Percentiles rank a stretch among this genome's conserved stretches.
These are phyloP conservation scores for Drymodes brunneopygia DNA, from an alignment of 2,113 vertebrate genomes.

Conservation along the genomic window DNA sequence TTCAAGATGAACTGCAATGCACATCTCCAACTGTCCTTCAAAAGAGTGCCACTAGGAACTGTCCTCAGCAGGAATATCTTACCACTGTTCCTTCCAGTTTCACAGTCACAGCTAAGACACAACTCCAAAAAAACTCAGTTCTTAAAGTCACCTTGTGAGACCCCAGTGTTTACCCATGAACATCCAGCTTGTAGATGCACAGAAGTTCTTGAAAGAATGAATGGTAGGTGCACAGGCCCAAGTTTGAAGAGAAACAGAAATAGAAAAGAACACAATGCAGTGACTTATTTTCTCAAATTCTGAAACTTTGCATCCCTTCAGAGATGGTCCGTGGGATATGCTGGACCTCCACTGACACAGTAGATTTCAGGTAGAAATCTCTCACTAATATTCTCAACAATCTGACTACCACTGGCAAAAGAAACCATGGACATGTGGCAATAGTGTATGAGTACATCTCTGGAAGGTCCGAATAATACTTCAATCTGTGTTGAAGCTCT, in stretches of 20 bases:
- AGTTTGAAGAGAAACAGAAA: background rate
- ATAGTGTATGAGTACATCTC: background rate
- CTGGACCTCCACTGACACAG: background rate
- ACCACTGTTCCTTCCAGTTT: background rate
- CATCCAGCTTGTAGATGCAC: accelerated
- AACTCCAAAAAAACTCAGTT: background rate
- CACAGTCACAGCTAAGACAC: background rate
- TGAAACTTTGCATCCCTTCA: background rate
- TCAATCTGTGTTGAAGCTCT: background rate
- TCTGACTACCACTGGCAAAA: background rate
- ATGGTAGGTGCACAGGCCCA: background rate
- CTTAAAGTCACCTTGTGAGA: background rate
- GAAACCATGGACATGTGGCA: background rate
- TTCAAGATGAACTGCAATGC: background rate
- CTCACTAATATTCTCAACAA: background rate
- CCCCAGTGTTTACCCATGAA: background rate
- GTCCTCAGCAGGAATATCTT: background rate
- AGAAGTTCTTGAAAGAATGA: background rate
- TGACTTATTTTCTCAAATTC: background rate
- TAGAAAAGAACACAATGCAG: background rate
- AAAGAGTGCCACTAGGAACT: background rate
- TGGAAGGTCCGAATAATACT: background rate
- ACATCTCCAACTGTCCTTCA: background rate
- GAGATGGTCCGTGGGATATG: background rate
- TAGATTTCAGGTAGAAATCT: background rate